A percentile compares a stretch with the other conserved stretches of the same genome.
phyloP scores from a whole-genome alignment of 2,113 vertebrate genomes.

The Camelus dromedarius region DNA sequence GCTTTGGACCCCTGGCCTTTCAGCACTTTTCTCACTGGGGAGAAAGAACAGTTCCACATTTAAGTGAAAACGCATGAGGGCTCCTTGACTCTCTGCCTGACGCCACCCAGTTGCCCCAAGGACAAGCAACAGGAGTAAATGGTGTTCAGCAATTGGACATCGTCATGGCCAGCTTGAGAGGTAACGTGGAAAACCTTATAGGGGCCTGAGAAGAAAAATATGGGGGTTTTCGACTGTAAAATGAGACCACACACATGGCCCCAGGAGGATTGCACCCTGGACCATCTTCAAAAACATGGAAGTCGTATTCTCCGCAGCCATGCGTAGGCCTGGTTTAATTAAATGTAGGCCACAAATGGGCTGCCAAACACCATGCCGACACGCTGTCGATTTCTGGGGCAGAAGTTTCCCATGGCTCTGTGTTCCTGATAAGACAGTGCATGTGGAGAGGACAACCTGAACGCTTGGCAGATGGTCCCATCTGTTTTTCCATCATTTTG shows the following conservation, averaged over 20 bases:
- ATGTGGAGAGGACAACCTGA: conserved; percentile 34
- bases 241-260: conserved; percentile 87
- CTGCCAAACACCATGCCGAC: conserved; percentile 13
- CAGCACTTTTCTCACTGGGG: conserved; percentile 58
- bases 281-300: conserved; percentile 89
- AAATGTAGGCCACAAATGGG: conserved; percentile 82
- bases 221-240: conserved; percentile 82
- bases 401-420: conserved; percentile 26
- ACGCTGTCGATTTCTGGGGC: neutral
- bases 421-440: conserved; percentile 28
- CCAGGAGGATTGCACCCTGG: conserved; percentile 86
- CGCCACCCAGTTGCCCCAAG: neutral
- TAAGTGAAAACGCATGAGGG: conserved; percentile 1
- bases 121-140: neutral
- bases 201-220: conserved; percentile 84
- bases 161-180: conserved; percentile 71
- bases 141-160: conserved; percentile 66
- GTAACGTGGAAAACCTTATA: conserved; percentile 83
- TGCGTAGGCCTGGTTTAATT: conserved; percentile 87
- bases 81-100: neutral
- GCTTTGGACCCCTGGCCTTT: conserved; percentile 63
- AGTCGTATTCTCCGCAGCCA: conserved; percentile 80
- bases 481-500: conserved; percentile 58
- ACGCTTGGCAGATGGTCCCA: neutral
- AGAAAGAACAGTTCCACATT: conserved; percentile 37